A percentile compares a stretch with the other conserved stretches of the same genome.
Conservation (phyloP, 2,888 invertebrate genomes). For the Dasypogon diadema region DNA sequence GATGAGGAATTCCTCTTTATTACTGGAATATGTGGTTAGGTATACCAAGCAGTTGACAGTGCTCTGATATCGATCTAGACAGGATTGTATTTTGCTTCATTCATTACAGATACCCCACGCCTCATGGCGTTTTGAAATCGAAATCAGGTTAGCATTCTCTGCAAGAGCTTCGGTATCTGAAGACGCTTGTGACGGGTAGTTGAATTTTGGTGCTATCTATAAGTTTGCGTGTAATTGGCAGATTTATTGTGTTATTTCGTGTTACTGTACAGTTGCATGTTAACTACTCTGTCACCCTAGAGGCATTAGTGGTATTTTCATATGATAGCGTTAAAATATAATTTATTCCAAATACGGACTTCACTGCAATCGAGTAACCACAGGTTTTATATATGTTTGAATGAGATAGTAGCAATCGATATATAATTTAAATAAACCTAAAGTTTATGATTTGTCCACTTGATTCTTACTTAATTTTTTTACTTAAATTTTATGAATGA, state of each 20-base stretch:
- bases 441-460: no score
- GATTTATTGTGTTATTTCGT: slow-evolving; percentile 35
- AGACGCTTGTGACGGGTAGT: background rate
- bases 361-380: no score
- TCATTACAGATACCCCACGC: no score
- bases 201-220: slow-evolving; percentile 4
- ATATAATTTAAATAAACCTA: no score
- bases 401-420: no score
- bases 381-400: background rate
- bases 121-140: no score
- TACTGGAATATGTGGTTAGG: background rate
- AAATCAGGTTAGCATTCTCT: no score
- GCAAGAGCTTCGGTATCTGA: background rate
- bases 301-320: slow-evolving; percentile 3
- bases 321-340: slow-evolving; percentile 34
- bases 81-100: no score
- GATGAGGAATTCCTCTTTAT: background rate
- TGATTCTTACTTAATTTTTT: no score
- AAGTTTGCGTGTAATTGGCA: slow-evolving; percentile 40
- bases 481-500: no score
- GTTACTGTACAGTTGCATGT: background rate
- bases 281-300: background rate
- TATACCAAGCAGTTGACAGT: background rate
- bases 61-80: no score
- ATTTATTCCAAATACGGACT: slow-evolving; percentile 1